Percentiles rank a stretch among this genome's conserved stretches.
Evolutionary conservation across 2,888 invertebrate species (phyloP).

Genomic region (Drosophila parthenogenetica): DNA sequence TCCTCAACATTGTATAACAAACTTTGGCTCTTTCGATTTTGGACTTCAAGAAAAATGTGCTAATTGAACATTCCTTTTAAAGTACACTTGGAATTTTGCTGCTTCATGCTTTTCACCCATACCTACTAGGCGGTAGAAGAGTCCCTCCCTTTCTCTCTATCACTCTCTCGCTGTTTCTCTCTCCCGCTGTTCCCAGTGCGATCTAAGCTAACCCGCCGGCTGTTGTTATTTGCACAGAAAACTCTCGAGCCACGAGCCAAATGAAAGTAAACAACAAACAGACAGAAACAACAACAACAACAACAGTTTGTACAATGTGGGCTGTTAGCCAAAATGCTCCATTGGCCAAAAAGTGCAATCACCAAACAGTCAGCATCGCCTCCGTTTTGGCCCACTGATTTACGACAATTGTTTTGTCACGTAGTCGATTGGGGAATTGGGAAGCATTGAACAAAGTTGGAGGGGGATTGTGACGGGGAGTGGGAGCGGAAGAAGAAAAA

Average conservation of each 20-base stretch:
- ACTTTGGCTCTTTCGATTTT: not conserved
- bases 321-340: slow-evolving; percentile 58
- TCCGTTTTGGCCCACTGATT: slow-evolving; percentile 65
- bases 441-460: not conserved
- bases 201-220: slow-evolving; percentile 29
- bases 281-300: slow-evolving; percentile 21
- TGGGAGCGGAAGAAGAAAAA: not conserved
- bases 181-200: slow-evolving; percentile 10
- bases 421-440: slow-evolving; percentile 62
- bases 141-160: not conserved
- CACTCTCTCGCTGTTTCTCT: not conserved
- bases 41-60: not conserved
- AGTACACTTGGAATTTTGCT: slow-evolving; percentile 46
- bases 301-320: slow-evolving; percentile 40
- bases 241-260: slow-evolving; percentile 70
- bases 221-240: slow-evolving; percentile 30
- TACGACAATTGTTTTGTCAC: slow-evolving; percentile 81
- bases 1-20: slow-evolving; percentile 6
- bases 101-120: slow-evolving; percentile 8
- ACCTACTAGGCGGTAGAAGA: not conserved
- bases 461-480: not conserved
- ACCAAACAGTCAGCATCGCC: slow-evolving; percentile 29
- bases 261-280: slow-evolving; percentile 68
- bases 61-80: slow-evolving; percentile 55
- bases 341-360: slow-evolving; percentile 47